These are phyloP conservation scores for Zoanthus gigantus DNA, from an alignment of 92 coral and sea anemone genomes.

Conservation along the genomic window DNA sequence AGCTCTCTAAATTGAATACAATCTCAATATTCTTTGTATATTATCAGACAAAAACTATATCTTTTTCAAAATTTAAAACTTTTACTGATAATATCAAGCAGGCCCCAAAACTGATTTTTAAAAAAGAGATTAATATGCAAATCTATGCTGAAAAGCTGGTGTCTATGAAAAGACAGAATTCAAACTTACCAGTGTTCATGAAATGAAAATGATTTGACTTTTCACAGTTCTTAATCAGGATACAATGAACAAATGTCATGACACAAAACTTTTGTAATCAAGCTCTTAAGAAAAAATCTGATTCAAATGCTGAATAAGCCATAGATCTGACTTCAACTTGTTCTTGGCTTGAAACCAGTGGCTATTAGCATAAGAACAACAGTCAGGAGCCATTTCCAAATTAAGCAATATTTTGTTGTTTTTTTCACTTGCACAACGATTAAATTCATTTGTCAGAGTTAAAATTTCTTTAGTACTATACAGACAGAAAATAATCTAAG, in stretches of 20 bases:
- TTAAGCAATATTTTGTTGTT: neutral
- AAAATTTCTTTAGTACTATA: neutral
- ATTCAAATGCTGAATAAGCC: neutral
- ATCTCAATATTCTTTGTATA: neutral
- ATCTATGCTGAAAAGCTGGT: neutral
- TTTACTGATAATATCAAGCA: neutral
- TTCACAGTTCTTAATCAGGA: neutral
- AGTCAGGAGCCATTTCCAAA: neutral
- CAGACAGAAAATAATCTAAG: neutral
- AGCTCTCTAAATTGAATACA: no score
- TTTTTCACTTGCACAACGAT: neutral
- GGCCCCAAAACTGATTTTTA: neutral
- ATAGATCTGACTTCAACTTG: neutral
- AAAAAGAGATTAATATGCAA: neutral
- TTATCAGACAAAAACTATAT: neutral
- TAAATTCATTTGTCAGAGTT: neutral
- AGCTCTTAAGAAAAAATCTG: neutral
- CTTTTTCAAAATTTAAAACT: neutral
- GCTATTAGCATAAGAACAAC: neutral
- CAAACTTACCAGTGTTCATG: conserved; percentile 8
- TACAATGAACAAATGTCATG: neutral
- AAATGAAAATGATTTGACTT: conserved; percentile 15
- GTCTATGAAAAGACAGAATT: neutral
- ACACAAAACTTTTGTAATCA: conserved; percentile 2
- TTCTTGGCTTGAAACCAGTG: neutral